Conservation (phyloP, 2,888 invertebrate species). For the Mylabris sibirica region DNA sequence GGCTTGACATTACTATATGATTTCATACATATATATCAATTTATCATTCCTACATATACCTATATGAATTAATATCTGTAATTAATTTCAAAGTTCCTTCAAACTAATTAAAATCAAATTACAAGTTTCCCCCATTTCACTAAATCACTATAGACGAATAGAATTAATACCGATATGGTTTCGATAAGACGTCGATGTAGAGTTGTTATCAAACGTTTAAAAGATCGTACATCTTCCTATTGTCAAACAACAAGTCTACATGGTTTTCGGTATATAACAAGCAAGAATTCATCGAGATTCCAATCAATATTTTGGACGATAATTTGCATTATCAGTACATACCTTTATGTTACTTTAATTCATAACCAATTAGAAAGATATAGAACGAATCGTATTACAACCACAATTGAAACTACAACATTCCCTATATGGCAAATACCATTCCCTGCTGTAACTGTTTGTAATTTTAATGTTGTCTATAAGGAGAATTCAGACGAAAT, state of each 20-base stretch:
- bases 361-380: conserved; percentile 29
- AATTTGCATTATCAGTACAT: conserved; percentile 29
- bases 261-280: conserved; percentile 40
- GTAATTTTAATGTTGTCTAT: conserved; percentile 40
- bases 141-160: neutral
- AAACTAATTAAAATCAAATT: conserved; percentile 2
- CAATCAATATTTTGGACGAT: conserved; percentile 37
- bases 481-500: conserved; percentile 25
- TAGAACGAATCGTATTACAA: conserved; percentile 33
- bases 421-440: conserved; percentile 40
- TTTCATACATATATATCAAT: conserved; percentile 64
- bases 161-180: neutral
- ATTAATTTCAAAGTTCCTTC: neutral
- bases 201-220: conserved; percentile 1
- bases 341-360: conserved; percentile 32
- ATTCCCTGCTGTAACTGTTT: conserved; percentile 41
- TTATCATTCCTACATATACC: conserved; percentile 14
- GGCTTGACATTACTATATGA: conserved; percentile 84
- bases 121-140: neutral
- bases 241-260: conserved; percentile 35
- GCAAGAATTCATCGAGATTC: conserved; percentile 29
- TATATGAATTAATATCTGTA: neutral
- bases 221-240: conserved; percentile 56
- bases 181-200: neutral
- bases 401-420: conserved; percentile 31